These are phyloP conservation scores for Nomada lathburiana DNA, from an alignment of 2,888 invertebrate species.

Conservation along the genomic window DNA sequence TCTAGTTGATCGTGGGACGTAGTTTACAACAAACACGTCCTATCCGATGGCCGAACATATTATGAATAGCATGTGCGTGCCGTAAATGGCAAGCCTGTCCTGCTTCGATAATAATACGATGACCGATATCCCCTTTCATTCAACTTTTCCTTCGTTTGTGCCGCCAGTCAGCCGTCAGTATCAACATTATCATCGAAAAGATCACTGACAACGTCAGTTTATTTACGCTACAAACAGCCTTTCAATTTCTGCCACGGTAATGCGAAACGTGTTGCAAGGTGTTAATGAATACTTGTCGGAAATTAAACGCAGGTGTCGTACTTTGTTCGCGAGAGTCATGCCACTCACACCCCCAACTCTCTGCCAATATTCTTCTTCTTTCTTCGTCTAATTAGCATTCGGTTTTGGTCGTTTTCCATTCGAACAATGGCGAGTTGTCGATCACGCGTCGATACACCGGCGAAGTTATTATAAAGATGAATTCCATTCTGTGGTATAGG, in stretches of 20 bases:
- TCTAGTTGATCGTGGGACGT: slow-evolving; percentile 4
- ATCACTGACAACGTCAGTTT: slow-evolving; percentile 38
- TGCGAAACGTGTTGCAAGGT: slow-evolving; percentile 40
- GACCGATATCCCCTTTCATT: slow-evolving; percentile 46
- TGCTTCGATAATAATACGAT: slow-evolving; percentile 40
- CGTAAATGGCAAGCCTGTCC: slow-evolving; percentile 17
- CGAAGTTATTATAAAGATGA: slow-evolving; percentile 18
- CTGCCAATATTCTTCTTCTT: background rate
- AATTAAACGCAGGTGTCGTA: slow-evolving; percentile 45
- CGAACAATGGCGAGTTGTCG: background rate
- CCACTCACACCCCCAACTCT: background rate
- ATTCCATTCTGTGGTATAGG: slow-evolving; percentile 7
- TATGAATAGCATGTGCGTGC: background rate
- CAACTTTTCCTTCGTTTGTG: slow-evolving; percentile 15
- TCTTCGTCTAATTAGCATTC: background rate
- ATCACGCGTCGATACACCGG: slow-evolving; percentile 15
- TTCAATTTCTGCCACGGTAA: slow-evolving; percentile 38
- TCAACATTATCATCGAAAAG: slow-evolving; percentile 45
- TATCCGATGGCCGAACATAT: background rate
- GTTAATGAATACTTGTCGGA: slow-evolving; percentile 57
- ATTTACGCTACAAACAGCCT: slow-evolving; percentile 16
- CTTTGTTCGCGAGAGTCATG: slow-evolving; percentile 10
- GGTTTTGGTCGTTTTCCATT: slow-evolving; percentile 4
- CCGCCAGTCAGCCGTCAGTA: slow-evolving; percentile 45
- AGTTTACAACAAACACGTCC: slow-evolving; percentile 7